phyloP scores from a whole-genome alignment of 2,113 vertebrate genomes.

The Melanocharis versteri region DNA sequence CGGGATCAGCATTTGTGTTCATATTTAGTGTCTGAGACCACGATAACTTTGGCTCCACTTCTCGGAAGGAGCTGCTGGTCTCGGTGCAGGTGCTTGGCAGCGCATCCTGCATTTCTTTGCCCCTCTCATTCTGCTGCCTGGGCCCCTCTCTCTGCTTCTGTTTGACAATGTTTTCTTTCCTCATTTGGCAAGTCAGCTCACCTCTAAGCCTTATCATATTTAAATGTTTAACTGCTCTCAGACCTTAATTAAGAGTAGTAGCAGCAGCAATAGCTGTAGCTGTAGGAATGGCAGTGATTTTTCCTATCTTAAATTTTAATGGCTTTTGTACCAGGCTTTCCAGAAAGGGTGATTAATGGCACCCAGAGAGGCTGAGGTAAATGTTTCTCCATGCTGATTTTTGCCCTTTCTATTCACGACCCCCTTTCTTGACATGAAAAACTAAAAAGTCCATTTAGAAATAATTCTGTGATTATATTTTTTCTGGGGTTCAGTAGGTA shows the following conservation, averaged over 20 bases:
- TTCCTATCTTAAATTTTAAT: constrained; percentile 55
- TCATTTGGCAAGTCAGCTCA: constrained; percentile 4
- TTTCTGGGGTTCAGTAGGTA: constrained; percentile 20
- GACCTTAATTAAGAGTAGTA: constrained; percentile 57
- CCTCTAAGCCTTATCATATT: constrained; percentile 26
- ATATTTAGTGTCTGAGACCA: background rate
- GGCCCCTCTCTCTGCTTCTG: background rate
- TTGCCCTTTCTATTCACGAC: constrained; percentile 30
- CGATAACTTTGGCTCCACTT: background rate
- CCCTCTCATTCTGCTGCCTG: background rate
- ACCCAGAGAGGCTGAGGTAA: constrained; percentile 31
- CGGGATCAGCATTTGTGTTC: background rate
- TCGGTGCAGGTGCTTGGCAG: rapidly evolving
- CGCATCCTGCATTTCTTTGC: rapidly evolving
- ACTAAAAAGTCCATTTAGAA: constrained; percentile 45
- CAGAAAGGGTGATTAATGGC: constrained; percentile 51
- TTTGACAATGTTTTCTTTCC: constrained; percentile 1
- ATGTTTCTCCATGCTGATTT: constrained; percentile 37
- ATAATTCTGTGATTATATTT: constrained; percentile 38
- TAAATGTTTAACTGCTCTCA: constrained; percentile 45
- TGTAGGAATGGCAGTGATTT: constrained; percentile 20
- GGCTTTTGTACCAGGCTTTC: constrained; percentile 33
- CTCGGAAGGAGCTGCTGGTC: background rate
- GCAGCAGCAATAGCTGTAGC: constrained; percentile 5
- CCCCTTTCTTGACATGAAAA: background rate